Percentiles rank a stretch among this genome's conserved stretches.
These are phyloP conservation scores for Brassicogethes aeneus DNA, from an alignment of 2,888 invertebrate species.

Conservation along the genomic window DNA sequence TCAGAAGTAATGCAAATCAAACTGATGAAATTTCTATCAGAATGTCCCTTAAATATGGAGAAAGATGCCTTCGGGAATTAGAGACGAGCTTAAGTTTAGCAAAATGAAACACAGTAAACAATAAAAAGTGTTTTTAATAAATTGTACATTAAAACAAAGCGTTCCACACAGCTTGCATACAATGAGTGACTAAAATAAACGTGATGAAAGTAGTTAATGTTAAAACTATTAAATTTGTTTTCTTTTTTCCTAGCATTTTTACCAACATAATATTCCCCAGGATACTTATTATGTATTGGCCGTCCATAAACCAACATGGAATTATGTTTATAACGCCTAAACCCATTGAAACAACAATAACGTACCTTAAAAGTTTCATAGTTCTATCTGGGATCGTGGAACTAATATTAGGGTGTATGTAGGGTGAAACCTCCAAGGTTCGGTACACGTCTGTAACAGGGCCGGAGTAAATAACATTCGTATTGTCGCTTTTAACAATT, in stretches of 20 bases:
- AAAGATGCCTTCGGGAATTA: constrained; percentile 59
- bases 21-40: constrained; percentile 67
- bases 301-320: constrained; percentile 90
- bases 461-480: constrained; percentile 73
- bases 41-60: constrained; percentile 60
- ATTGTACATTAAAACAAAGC: background rate
- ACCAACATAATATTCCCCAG: constrained; percentile 41
- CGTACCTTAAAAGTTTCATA: constrained; percentile 68
- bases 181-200: constrained; percentile 48
- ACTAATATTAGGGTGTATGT: constrained; percentile 58
- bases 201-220: constrained; percentile 62
- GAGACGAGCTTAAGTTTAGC: constrained; percentile 54
- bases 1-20: constrained; percentile 59
- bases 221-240: constrained; percentile 49
- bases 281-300: constrained; percentile 75
- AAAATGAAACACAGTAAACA: constrained; percentile 32
- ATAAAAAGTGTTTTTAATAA: background rate
- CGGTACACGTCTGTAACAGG: constrained; percentile 64
- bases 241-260: constrained; percentile 22
- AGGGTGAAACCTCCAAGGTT: constrained; percentile 67
- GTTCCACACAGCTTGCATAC: constrained; percentile 13
- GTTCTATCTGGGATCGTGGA: constrained; percentile 58
- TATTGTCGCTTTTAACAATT: constrained; percentile 42
- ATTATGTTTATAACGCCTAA: constrained; percentile 84
- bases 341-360: constrained; percentile 81